Conservation (phyloP, 2,888 invertebrate genomes). For the Archips xylosteana region DNA sequence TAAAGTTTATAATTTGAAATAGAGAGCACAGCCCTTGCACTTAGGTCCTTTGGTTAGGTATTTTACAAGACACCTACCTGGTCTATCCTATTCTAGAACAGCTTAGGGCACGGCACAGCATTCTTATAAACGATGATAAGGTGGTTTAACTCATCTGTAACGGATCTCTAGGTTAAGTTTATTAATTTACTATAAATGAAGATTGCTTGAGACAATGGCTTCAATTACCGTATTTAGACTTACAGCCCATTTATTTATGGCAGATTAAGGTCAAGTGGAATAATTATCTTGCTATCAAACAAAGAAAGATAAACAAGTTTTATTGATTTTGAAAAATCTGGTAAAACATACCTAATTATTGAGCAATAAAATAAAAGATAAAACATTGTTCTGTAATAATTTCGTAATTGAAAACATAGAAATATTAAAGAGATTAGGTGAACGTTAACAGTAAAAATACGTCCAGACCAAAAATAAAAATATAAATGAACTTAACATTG, state of each 20-base stretch:
- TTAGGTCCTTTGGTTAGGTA: too few relatives aligned
- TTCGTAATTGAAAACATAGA: background rate
- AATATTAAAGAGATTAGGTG: background rate
- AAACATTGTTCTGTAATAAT: background rate
- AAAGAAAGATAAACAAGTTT: background rate
- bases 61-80: too few relatives aligned
- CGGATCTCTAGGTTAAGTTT: too few relatives aligned
- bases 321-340: background rate
- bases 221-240: background rate
- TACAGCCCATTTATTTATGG: background rate
- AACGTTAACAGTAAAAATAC: background rate
- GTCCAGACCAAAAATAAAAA: background rate
- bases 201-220: background rate
- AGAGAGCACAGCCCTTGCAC: too few relatives aligned
- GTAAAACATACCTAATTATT: too few relatives aligned
- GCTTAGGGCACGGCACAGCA: too few relatives aligned
- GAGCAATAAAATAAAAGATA: background rate
- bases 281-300: background rate
- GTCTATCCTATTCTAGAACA: too few relatives aligned
- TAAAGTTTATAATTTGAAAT: too few relatives aligned
- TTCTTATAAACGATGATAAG: too few relatives aligned
- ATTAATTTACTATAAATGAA: too few relatives aligned
- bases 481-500: too few relatives aligned
- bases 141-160: too few relatives aligned
- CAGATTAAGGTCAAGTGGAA: background rate